Base-by-base conservation (phyloP, 2,797 vertebrate genomes). In the Brachymystax lenok region DNA sequence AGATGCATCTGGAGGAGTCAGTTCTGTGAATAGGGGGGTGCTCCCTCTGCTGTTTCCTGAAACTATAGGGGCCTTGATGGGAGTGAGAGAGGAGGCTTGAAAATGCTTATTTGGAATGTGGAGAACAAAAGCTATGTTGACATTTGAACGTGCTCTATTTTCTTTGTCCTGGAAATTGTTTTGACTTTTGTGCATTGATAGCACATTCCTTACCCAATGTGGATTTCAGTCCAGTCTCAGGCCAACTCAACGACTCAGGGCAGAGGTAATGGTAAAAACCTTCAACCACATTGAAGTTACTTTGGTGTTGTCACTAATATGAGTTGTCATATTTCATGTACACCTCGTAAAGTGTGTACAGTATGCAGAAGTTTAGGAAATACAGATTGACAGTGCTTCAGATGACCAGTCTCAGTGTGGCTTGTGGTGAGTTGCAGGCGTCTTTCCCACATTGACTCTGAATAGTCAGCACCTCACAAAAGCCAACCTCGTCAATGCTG, bases 21-120 rank as follows among this genome's bases (percentile, higher is more conserved):
- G 28, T 33, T 17, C 61, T 35, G 35, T 35, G 35, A 35, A 7
- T 35, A 35, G 35, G 35, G 35, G 35, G 35, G 35, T 7, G 35
- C 35, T 35, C 35, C 35, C 35, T 35, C 35, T 35, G 35, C 35
- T 35, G 35, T 35, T 35, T 35, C 35, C 35, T 35, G 35, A 35
- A 35, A 35, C 64, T 33, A 13, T 27, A 63, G 74, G 69, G 59
- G 70, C 14, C 50, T 56, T 71, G 67, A 61, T 50, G 16, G 77
- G 16, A 27, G 61, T 46, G 64, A 14, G 56, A 77, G 71, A 73
- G 76, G 70, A 35, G 50, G 63, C 77, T 67, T 78, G 69, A 79
- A 74, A 79, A 76, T 75, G 51, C 64, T 77, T 72, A 71, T 78
- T 71, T 80, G 76, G 14, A 76, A 75, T 83, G 71, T 70, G 50